Percentiles rank a stretch among this genome's conserved stretches.
Evolutionary conservation across 2,797 vertebrate species (phyloP).

Genomic region (Muscicapa striata): DNA sequence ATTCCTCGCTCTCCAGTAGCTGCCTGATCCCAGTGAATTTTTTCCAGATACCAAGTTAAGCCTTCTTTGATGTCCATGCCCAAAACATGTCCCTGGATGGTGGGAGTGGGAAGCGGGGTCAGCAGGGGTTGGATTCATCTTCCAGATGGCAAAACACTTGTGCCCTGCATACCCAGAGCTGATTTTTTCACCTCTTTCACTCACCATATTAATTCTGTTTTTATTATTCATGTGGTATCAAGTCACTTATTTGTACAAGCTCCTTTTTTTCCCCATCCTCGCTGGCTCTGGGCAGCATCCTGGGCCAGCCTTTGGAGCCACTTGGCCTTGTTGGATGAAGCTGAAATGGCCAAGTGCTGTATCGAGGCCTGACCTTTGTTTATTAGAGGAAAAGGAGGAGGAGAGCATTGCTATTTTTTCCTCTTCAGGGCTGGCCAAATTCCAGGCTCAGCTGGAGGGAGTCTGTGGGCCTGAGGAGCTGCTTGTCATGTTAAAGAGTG

Average conservation of each 20-base stretch:
- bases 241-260: neutral
- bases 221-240: neutral
- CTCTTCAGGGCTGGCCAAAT: neutral
- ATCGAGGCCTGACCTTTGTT: neutral
- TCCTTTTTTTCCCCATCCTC: neutral
- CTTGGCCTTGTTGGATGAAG: neutral
- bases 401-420: slow-evolving; percentile 33
- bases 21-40: neutral
- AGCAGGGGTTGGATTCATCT: neutral
- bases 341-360: neutral
- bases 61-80: neutral
- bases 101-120: neutral
- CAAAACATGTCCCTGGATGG: neutral
- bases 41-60: neutral
- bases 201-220: neutral
- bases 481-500: slow-evolving; percentile 28
- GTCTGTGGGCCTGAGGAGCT: neutral
- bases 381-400: slow-evolving; percentile 7
- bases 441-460: neutral
- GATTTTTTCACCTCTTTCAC: neutral
- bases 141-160: slow-evolving; percentile 42
- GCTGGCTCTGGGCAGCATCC: neutral
- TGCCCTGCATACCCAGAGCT: neutral
- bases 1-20: neutral
- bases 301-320: neutral